Evolutionary conservation across 2,797 vertebrate genomes (phyloP).

Genomic region (Poecilia gillii): DNA sequence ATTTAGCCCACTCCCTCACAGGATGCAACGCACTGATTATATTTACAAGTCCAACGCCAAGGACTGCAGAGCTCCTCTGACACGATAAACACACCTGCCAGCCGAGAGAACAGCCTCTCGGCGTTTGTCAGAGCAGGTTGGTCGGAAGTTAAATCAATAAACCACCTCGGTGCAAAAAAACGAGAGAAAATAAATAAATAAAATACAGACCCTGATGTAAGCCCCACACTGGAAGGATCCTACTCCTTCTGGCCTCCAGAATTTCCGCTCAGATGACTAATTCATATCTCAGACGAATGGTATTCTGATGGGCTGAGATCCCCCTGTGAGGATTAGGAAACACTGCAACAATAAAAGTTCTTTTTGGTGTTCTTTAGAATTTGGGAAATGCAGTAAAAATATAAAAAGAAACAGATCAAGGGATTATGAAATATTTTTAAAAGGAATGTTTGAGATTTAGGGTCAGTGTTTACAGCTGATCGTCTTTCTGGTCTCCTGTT

Average conservation of each 20-base stretch:
- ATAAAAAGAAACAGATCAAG: neutral
- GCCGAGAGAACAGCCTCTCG: constrained; percentile 44
- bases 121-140: constrained; percentile 67
- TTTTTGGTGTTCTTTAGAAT: neutral
- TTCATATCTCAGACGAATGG: constrained; percentile 61
- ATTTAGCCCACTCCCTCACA: constrained; percentile 50
- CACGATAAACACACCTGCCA: constrained; percentile 83
- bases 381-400: neutral
- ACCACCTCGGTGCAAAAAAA: constrained; percentile 52
- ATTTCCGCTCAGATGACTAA: constrained; percentile 44
- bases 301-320: constrained; percentile 48
- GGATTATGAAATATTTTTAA: neutral
- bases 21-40: constrained; percentile 75
- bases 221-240: constrained; percentile 54
- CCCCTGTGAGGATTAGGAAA: constrained; percentile 3
- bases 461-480: neutral
- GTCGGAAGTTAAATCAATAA: constrained; percentile 78
- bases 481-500: neutral
- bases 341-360: neutral
- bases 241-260: constrained; percentile 57
- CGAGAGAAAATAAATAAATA: constrained; percentile 8
- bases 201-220: constrained; percentile 43
- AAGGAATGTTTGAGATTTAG: neutral
- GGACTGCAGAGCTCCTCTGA: constrained; percentile 53
- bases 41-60: constrained; percentile 72